Conservation (phyloP, 2,113 vertebrate genomes). For the Psophia crepitans region DNA sequence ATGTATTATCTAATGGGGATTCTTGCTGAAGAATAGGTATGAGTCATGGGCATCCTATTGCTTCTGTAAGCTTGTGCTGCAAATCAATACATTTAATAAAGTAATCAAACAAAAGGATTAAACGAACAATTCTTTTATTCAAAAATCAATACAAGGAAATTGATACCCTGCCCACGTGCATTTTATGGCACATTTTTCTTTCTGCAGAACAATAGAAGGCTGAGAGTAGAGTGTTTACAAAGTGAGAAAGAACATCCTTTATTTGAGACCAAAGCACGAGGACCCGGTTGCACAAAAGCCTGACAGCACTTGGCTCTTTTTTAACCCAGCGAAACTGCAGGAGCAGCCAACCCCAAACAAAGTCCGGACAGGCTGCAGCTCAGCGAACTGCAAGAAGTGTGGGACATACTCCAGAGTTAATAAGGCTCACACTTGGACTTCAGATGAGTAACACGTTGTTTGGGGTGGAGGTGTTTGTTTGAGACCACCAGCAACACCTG, state of each 20-base stretch:
- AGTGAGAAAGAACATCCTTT: neutral
- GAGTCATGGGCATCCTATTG: conserved; percentile 17
- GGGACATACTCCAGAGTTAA: neutral
- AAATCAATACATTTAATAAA: conserved; percentile 1
- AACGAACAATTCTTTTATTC: conserved; percentile 13
- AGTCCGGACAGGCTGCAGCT: neutral
- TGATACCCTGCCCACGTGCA: neutral
- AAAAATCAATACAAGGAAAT: conserved; percentile 41
- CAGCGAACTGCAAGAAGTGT: neutral
- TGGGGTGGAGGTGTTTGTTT: neutral
- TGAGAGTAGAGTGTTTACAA: neutral
- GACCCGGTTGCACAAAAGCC: neutral
- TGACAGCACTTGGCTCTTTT: neutral
- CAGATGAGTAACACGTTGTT: neutral
- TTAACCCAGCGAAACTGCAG: neutral
- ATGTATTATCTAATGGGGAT: neutral
- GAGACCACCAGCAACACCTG: neutral
- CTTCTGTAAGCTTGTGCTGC: neutral
- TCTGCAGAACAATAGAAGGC: neutral
- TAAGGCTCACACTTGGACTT: neutral
- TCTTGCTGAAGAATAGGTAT: neutral
- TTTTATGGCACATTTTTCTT: neutral
- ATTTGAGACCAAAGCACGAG: neutral
- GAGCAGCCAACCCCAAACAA: neutral
- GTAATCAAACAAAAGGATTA: neutral